Conservation (phyloP, 2,888 invertebrate species). For the Diarsia mendica region DNA sequence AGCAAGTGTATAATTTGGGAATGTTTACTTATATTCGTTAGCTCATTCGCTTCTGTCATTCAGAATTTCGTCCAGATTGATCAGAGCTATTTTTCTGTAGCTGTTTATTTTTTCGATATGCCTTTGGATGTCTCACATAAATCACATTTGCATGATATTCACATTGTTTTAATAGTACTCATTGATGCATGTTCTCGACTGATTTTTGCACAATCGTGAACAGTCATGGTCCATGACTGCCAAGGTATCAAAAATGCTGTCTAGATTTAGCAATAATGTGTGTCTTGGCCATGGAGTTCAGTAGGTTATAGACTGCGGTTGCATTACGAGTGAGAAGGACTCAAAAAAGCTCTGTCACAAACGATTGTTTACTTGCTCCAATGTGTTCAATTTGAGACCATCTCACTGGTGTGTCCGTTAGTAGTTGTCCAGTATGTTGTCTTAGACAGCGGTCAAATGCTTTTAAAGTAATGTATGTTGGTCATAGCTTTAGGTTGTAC, state of each 20-base stretch:
- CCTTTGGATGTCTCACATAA: conserved; percentile 37
- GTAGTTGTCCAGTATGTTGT: conserved; percentile 6
- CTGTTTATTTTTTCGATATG: conserved; percentile 41
- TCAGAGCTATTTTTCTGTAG: conserved; percentile 39
- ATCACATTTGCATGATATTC: conserved; percentile 63
- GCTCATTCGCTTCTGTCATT: conserved; percentile 52
- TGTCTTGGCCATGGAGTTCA: neutral
- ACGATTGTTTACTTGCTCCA: conserved; percentile 10
- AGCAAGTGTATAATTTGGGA: conserved; percentile 27
- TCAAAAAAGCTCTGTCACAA: conserved; percentile 31
- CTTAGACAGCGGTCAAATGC: conserved; percentile 7
- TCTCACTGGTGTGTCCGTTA: conserved; percentile 1
- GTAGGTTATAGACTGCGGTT: conserved; percentile 1
- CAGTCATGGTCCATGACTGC: conserved; percentile 31
- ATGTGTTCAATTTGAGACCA: conserved; percentile 8
- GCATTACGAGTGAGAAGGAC: conserved; percentile 4
- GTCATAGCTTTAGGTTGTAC: conserved; percentile 42
- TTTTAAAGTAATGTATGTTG: conserved; percentile 14
- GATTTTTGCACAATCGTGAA: conserved; percentile 55
- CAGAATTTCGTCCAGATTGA: conserved; percentile 25
- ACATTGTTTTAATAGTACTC: conserved; percentile 48
- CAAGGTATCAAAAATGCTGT: conserved; percentile 1
- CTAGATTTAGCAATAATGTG: conserved; percentile 12
- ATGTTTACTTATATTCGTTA: conserved; percentile 39
- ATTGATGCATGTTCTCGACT: conserved; percentile 62